Conservation (phyloP, 37 sponge, comb jelly and placozoan genomes). For the Axinella damicornis region DNA sequence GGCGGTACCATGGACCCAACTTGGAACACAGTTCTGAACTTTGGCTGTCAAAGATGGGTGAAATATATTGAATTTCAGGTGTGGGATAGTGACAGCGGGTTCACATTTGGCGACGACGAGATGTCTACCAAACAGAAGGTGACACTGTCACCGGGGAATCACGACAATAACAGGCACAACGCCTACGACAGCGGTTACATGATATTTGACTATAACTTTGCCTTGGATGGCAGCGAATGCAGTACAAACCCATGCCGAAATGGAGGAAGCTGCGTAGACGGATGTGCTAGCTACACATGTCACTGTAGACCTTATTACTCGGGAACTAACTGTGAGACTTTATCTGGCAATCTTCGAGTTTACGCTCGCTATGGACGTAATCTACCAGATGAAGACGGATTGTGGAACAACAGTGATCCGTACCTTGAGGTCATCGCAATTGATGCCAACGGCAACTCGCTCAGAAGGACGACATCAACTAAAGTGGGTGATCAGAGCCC, state of each 20-base stretch:
- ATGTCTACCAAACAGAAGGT: too few relatives aligned
- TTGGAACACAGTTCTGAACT: too few relatives aligned
- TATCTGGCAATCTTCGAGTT: not conserved
- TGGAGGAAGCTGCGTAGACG: constrained; percentile 18
- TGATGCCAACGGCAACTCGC: constrained; percentile 2
- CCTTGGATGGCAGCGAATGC: constrained; percentile 3
- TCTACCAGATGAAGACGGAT: not conserved
- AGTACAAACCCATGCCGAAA: constrained; percentile 5
- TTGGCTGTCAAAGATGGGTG: too few relatives aligned
- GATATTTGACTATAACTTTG: not conserved
- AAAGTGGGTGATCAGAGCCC: not conserved
- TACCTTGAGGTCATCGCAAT: not conserved
- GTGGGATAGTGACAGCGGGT: too few relatives aligned
- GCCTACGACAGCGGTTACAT: not conserved
- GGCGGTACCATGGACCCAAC: too few relatives aligned
- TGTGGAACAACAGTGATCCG: not conserved
- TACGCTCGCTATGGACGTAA: constrained; percentile 11
- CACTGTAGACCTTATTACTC: not conserved
- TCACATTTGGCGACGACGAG: too few relatives aligned
- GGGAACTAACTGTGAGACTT: constrained; percentile 1
- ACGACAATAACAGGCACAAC: not conserved
- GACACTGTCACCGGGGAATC: too few relatives aligned
- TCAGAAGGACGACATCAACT: not conserved
- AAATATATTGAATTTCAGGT: too few relatives aligned
- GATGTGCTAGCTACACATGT: not conserved